Base-by-base conservation (phyloP, 2,113 vertebrate genomes). In the Calypte anna region DNA sequence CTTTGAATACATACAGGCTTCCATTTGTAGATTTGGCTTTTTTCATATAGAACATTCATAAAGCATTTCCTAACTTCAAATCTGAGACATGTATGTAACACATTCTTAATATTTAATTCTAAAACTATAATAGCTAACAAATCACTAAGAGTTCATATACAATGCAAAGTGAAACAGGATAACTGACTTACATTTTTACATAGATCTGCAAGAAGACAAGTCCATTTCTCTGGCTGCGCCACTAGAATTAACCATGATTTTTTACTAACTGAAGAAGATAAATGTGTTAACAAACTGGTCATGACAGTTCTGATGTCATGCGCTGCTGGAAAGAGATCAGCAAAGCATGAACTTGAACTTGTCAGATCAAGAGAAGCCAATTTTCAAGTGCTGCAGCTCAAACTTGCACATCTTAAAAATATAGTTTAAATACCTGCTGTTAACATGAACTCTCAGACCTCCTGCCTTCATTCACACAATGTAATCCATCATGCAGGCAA, bases 241-340 rank as follows among this genome's bases (percentile, higher is more conserved):
- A 46, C 23, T 25, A 77, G 70, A 90, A 77, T 88, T 87, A 96
- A 6, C 57, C 28, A 6, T 58, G 23, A 22, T 27, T 82, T 68
- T 85, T 92, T 82, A 24, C 46, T 67, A 91, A 67, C 25, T 61
- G 31, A 92, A 81, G n/a, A 90, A 87, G 82, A 98, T 50, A 93
- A 97, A 97, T 91, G 77, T 76, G 59, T 91, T 94, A 91, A 90
- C 74, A 94, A 97, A 97, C 78, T 66, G 46, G 74, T 94, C 48
- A 3, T 70, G 95, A 95, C 97, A 94, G 62, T 84, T 79, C 72
- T 80, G 69, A 85, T 48, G 28, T 93, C 94, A 97, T 6, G 2
- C 69, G 62, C 70, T 68, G 44, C 81, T 91, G 78, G 82, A 81
- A 10, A 72, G 77, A 78, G 88, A 91, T 58, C 90, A 94, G 75